These are phyloP conservation scores for Pardalotus punctatus DNA, from an alignment of 2,113 vertebrate genomes.

Conservation along the genomic window DNA sequence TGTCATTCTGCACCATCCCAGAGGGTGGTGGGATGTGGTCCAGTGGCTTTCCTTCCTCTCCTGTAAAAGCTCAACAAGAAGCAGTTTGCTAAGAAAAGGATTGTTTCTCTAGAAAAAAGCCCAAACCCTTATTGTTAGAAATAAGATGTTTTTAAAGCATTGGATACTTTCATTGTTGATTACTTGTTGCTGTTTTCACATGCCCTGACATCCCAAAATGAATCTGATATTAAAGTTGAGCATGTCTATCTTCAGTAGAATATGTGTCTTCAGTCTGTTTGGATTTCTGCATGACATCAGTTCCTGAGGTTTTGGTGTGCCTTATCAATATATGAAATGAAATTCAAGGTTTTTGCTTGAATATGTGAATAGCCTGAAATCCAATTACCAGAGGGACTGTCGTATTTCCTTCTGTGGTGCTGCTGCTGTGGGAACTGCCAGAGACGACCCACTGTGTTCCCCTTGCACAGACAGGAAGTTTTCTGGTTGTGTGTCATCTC, in stretches of 20 bases:
- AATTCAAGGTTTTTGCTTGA: background rate
- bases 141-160: background rate
- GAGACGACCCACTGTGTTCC: accelerated
- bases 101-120: background rate
- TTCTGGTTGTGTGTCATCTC: background rate
- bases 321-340: background rate
- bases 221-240: background rate
- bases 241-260: background rate
- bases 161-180: background rate
- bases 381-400: background rate
- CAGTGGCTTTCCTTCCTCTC: background rate
- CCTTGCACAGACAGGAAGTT: background rate
- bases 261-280: background rate
- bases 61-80: background rate
- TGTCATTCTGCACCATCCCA: background rate
- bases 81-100: background rate
- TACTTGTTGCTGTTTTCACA: background rate
- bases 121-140: background rate
- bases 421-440: background rate
- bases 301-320: background rate
- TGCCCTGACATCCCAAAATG: background rate
- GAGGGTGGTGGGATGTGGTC: background rate
- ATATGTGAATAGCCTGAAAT: background rate
- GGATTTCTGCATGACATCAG: background rate
- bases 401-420: background rate